phyloP scores from a whole-genome alignment of 64 coral and sea anemone species.

The Porites lutea region DNA sequence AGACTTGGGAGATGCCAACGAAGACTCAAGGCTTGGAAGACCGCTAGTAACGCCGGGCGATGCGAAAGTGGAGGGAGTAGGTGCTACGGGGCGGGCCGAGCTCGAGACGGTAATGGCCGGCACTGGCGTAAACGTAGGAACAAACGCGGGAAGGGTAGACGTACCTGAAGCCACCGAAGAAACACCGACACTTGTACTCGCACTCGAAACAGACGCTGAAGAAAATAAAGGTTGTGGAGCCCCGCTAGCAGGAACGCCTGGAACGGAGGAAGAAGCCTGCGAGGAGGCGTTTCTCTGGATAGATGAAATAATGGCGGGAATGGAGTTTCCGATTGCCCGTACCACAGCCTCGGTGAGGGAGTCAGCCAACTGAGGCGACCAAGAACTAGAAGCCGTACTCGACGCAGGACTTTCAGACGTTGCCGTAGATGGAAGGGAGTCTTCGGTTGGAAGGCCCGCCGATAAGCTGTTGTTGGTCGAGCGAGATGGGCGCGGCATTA shows the following conservation, averaged over 20 bases:
- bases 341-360: not conserved
- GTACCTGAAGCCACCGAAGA: not conserved
- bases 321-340: not conserved
- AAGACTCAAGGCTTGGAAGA: not conserved
- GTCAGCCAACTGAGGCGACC: not conserved
- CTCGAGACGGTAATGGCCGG: not conserved
- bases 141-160: not conserved
- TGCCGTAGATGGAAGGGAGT: not conserved
- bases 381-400: not conserved
- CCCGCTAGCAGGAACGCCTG: not conserved
- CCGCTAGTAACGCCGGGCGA: not conserved
- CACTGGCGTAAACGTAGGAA: not conserved
- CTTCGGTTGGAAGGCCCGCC: not conserved
- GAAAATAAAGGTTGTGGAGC: not conserved
- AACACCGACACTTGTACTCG: too few relatives aligned
- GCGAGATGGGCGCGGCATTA: not conserved
- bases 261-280: not conserved
- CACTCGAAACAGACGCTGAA: too few relatives aligned
- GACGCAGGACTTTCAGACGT: not conserved
- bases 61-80: not conserved
- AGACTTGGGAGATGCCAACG: not conserved
- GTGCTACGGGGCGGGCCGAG: not conserved
- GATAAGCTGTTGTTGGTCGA: slow-evolving; percentile 26
- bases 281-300: not conserved
- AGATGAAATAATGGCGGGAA: slow-evolving; percentile 1